These are phyloP conservation scores for Danaus melanippus DNA, from an alignment of 1,140 invertebrate genomes.

Conservation along the genomic window DNA sequence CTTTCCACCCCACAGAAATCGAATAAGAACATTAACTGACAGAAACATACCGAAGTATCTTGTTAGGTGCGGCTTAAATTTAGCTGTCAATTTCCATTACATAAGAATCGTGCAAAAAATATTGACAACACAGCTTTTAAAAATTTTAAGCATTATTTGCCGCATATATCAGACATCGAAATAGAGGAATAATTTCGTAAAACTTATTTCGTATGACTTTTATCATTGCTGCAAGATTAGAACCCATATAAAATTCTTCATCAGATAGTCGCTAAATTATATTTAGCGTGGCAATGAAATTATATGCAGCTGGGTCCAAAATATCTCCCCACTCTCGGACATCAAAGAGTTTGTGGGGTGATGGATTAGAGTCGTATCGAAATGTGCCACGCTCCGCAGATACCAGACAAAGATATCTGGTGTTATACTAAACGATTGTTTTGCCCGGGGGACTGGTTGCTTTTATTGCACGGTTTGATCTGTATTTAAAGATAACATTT, in stretches of 20 bases:
- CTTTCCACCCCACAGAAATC: conserved; percentile 37
- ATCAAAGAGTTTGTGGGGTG: conserved; percentile 57
- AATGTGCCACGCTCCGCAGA: conserved; percentile 42
- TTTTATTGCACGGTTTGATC: conserved; percentile 25
- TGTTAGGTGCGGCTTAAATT: conserved; percentile 12
- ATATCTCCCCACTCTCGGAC: conserved; percentile 31
- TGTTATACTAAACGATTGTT: conserved; percentile 51
- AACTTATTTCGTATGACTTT: too few species aligned
- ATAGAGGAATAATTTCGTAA: too few species aligned
- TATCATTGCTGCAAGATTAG: too few species aligned
- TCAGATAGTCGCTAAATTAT: conserved; percentile 7
- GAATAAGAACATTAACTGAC: conserved; percentile 46
- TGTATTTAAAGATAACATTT: conserved; percentile 9
- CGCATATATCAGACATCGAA: too few species aligned
- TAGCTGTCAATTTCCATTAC: conserved; percentile 14
- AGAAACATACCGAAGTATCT: conserved; percentile 16
- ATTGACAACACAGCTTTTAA: too few species aligned
- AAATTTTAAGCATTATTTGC: too few species aligned
- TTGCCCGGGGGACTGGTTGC: conserved; percentile 31
- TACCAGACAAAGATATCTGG: conserved; percentile 35
- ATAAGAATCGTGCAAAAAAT: background rate
- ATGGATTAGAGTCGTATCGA: conserved; percentile 51
- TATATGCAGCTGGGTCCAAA: conserved; percentile 22
- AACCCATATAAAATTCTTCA: background rate
- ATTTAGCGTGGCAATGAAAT: conserved; percentile 10